phyloP scores from a whole-genome alignment of 2,797 vertebrate species.

The Cuniculus paca region DNA sequence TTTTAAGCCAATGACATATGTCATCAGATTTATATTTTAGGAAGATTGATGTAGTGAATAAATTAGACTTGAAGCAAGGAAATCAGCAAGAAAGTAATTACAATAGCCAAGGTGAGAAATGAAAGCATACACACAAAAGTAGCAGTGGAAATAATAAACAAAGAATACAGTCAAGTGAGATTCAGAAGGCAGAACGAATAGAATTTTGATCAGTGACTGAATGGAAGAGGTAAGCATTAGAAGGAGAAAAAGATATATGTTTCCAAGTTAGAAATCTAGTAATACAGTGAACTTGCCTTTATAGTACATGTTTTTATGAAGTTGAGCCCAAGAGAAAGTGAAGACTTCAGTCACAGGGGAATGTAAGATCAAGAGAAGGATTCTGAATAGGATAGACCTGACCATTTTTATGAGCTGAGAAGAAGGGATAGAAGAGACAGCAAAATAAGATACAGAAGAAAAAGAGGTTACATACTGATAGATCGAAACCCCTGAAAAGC shows the following conservation, averaged over 20 bases:
- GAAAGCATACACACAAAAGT: not conserved
- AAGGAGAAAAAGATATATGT: not conserved
- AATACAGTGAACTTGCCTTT: not conserved
- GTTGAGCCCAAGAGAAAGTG: constrained; percentile 20
- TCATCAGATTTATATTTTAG: constrained; percentile 31
- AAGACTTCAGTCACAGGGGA: not conserved
- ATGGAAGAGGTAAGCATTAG: not conserved
- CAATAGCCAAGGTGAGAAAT: constrained; percentile 1
- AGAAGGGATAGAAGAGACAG: not conserved
- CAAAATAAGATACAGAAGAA: constrained; percentile 46
- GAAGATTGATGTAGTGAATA: constrained; percentile 8
- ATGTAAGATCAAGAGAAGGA: constrained; percentile 15
- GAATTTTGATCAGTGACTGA: constrained; percentile 1
- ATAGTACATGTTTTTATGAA: constrained; percentile 18
- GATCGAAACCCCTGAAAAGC: not conserved
- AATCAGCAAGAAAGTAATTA: not conserved
- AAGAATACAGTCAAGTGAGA: not conserved
- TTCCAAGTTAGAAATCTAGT: constrained; percentile 2
- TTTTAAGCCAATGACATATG: not conserved
- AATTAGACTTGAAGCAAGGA: constrained; percentile 17
- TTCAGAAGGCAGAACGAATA: not conserved
- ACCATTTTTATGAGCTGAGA: constrained; percentile 25
- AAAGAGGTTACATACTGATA: constrained; percentile 12
- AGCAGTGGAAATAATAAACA: not conserved
- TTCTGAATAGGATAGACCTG: not conserved